phyloP scores from a whole-genome alignment of 2,797 vertebrate genomes.

The Hylomyscus alleni region DNA sequence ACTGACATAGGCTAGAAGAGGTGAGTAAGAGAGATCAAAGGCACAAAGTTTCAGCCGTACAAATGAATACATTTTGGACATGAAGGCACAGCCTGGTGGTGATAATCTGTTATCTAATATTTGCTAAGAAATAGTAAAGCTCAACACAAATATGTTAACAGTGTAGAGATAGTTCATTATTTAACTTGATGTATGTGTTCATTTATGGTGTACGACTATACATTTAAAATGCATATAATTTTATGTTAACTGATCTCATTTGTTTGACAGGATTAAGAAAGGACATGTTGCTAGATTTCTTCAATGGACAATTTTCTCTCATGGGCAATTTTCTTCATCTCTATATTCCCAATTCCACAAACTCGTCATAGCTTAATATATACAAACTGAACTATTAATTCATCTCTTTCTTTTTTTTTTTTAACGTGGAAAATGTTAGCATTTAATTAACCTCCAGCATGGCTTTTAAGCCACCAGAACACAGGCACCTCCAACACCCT shows the following conservation, averaged over 20 bases:
- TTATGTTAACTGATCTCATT: neutral
- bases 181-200: neutral
- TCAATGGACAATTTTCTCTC: neutral
- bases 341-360: neutral
- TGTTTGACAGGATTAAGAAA: neutral
- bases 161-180: neutral
- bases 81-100: neutral
- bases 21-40: neutral
- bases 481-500: no score
- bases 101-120: neutral
- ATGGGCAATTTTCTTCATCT: neutral
- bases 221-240: neutral
- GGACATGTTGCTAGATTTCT: neutral
- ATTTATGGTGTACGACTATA: neutral
- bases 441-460: no score
- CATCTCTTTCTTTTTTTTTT: no score
- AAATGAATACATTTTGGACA: neutral
- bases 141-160: neutral
- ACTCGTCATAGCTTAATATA: neutral
- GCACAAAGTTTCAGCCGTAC: neutral
- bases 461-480: no score
- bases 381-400: neutral
- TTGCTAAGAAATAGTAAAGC: neutral
- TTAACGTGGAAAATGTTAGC: no score
- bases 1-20: neutral